Evolutionary conservation across 2,113 vertebrate genomes (phyloP).

Genomic region (Candoia aspera): DNA sequence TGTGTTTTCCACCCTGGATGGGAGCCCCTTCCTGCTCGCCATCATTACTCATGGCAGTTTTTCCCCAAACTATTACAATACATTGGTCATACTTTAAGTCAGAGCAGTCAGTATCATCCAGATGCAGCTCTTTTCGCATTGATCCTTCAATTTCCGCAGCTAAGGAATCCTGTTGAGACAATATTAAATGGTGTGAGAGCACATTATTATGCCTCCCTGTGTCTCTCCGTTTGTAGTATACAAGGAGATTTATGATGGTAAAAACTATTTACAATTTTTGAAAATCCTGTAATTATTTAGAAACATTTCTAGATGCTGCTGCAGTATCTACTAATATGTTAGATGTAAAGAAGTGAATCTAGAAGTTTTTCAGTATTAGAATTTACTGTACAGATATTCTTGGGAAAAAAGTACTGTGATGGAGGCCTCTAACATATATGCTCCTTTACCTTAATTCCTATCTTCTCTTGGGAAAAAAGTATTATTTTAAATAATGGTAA

Average conservation of each 20-base stretch:
- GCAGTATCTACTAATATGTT: background rate
- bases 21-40: too few species aligned
- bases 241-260: background rate
- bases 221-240: background rate
- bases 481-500: background rate
- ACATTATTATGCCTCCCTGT: background rate
- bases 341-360: background rate
- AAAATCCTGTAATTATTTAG: background rate
- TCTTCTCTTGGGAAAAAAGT: background rate
- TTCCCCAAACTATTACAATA: constrained; percentile 19
- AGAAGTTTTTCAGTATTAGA: background rate
- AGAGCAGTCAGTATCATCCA: constrained; percentile 90
- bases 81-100: constrained; percentile 77
- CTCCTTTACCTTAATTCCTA: background rate
- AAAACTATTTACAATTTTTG: background rate
- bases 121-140: constrained; percentile 95
- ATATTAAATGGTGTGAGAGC: constrained; percentile 18
- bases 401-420: background rate
- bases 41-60: too few species aligned
- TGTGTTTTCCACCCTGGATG: too few species aligned
- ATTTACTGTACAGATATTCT: background rate
- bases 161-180: constrained; percentile 87
- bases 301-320: background rate
- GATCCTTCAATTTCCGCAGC: constrained; percentile 98
- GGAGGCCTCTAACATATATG: background rate